A percentile compares a stretch with the other conserved stretches of the same genome.
Evolutionary conservation across 2,797 vertebrate genomes (phyloP).

Genomic region (Hybognathus amarus): DNA sequence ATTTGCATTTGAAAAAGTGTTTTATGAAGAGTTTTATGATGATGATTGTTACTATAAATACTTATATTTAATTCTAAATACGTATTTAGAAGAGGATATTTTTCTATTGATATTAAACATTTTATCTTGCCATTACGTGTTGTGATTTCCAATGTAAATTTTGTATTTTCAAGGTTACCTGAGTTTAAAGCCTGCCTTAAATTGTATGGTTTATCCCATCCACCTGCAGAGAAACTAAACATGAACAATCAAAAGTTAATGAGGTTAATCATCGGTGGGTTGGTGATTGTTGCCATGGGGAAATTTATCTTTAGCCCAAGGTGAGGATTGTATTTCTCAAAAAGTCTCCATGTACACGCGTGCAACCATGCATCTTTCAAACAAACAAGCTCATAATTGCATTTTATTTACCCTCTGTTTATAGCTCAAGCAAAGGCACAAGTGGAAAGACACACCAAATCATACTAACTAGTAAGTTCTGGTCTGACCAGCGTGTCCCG

Average conservation of each 20-base stretch:
- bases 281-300: slow-evolving; percentile 38
- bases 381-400: neutral
- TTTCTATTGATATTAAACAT: neutral
- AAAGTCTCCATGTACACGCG: neutral
- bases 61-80: too few species aligned
- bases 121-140: neutral
- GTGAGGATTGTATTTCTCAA: slow-evolving; percentile 33
- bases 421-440: neutral
- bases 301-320: slow-evolving; percentile 14
- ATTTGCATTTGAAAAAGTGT: neutral
- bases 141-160: neutral
- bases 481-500: neutral
- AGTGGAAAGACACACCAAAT: neutral
- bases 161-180: neutral
- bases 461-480: neutral
- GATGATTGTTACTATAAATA: neutral
- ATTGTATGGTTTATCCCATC: neutral
- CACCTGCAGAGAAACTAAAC: neutral
- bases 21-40: neutral
- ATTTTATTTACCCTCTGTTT: neutral
- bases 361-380: neutral
- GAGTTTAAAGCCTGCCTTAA: neutral
- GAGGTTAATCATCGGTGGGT: slow-evolving; percentile 14
- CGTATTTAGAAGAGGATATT: neutral
- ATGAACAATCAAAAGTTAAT: slow-evolving; percentile 27